Base-by-base conservation (phyloP, 92 coral and sea anemone genomes). In the Phenganax stokvisi region DNA sequence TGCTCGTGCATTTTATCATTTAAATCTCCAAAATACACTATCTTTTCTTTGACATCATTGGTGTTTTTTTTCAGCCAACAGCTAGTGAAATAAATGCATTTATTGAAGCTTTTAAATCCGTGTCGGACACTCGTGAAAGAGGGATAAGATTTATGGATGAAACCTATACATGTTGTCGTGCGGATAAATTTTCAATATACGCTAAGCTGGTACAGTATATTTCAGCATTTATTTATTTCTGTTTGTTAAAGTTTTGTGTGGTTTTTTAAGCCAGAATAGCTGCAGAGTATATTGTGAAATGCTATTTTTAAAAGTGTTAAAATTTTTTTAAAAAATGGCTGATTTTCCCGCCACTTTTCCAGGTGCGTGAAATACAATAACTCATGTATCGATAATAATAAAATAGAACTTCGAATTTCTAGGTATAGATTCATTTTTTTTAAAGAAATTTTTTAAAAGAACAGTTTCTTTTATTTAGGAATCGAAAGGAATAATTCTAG, bases 121-220 rank as follows among this genome's bases (percentile, higher is more conserved):
- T 92, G 28, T 87, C 92, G 20, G 89, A 89, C 51, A 85, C 94
- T 62, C 89, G 98, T 56, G 85, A 85, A 75, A 92, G 90, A 29
- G 98, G 98, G 16, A 79, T 94, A 12, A 89, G 90, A 77, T 92
- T 94, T 85, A 90, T 88, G 74, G 98, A 94, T 10, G 71, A 68
- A 29, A 76, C 89, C 53, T 94, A 92, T 62, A 92, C 90, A 73
- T 92, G 97, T 85, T 94, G 90, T 28, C 84, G 98, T 70, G 98
- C 98, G 15, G 98, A 94, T 84, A 94, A 90, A 80, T 94, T 92
- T 87, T 94, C 98, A 12, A 88, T 94, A 6, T 94, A 94, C 87
- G 98, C 92, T 37, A 94, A 92, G 84, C 90, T 87, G 88, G 98
- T 94, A 83, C 84, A 90, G 78, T 6, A 10, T 30, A 30, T 30